A percentile compares a stretch with the other conserved stretches of the same genome.
Conservation (phyloP, 2,797 vertebrate species). For the Malurus leucopterus region DNA sequence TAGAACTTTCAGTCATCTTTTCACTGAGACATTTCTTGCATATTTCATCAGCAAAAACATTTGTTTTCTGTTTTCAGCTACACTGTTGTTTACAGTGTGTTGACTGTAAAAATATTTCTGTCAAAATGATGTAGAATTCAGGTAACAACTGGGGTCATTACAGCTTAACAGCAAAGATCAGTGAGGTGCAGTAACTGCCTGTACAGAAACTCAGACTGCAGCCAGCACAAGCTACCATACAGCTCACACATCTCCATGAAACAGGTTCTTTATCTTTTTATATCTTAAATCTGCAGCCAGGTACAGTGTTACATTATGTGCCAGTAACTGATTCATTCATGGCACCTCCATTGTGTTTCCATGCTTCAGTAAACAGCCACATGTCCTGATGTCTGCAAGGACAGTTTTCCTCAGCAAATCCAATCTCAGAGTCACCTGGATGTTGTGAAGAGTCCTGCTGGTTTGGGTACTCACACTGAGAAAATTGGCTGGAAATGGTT, state of each 20-base stretch:
- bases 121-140: not conserved
- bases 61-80: not conserved
- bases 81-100: not conserved
- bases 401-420: not conserved
- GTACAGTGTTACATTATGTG: not conserved
- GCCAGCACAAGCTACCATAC: not conserved
- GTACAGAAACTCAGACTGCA: not conserved
- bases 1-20: not conserved
- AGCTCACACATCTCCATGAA: not conserved
- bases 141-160: not conserved
- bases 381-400: not conserved
- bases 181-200: not conserved
- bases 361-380: not conserved
- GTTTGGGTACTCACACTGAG: slow-evolving; percentile 57
- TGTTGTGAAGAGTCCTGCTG: not conserved
- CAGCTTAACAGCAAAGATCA: not conserved
- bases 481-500: slow-evolving; percentile 13
- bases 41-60: not conserved
- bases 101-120: not conserved
- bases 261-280: not conserved
- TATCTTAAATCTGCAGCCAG: not conserved
- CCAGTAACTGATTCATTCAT: not conserved
- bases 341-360: not conserved
- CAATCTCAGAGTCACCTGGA: not conserved
- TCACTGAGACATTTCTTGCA: not conserved